phyloP scores from a whole-genome alignment of 2,888 invertebrate species.

The Meiosimyza decipiens region DNA sequence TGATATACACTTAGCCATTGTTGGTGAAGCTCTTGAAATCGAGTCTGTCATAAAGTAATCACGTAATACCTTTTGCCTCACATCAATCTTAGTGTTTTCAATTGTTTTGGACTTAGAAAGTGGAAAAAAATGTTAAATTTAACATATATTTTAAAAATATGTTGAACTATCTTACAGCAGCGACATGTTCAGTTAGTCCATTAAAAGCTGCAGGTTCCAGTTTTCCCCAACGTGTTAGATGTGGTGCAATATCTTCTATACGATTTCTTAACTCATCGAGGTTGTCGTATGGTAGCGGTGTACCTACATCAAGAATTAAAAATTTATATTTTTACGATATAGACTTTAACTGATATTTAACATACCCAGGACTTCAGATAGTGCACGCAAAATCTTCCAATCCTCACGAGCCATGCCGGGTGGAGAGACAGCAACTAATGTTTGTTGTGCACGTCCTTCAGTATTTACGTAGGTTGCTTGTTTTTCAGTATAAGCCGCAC shows the following conservation, averaged over 20 bases:
- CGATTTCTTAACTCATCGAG: conserved; percentile 85
- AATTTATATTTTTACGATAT: too few relatives aligned
- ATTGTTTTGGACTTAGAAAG: conserved; percentile 66
- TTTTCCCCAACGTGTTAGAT: conserved; percentile 85
- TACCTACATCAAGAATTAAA: conserved; percentile 63
- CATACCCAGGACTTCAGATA: conserved; percentile 85
- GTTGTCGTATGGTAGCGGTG: conserved; percentile 86
- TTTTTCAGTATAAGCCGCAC: conserved; percentile 99
- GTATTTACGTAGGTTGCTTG: conserved; percentile 97
- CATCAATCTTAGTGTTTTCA: conserved; percentile 73
- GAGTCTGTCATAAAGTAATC: conserved; percentile 96
- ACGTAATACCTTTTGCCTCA: conserved; percentile 81
- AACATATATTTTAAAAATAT: background rate
- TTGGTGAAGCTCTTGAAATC: conserved; percentile 95
- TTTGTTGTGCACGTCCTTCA: conserved; percentile 95
- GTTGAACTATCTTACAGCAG: conserved; percentile 68
- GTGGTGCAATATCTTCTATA: conserved; percentile 88
- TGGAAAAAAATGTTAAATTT: background rate
- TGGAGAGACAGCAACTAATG: conserved; percentile 85
- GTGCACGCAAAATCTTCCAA: conserved; percentile 97
- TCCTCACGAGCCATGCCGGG: conserved; percentile 95
- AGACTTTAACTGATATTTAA: background rate
- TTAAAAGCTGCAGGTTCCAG: conserved; percentile 88
- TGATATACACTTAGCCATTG: conserved; percentile 98
- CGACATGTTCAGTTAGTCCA: conserved; percentile 80